A percentile compares a stretch with the other conserved stretches of the same genome.
Conservation (phyloP, 2,113 vertebrate genomes). For the Uria aalge region DNA sequence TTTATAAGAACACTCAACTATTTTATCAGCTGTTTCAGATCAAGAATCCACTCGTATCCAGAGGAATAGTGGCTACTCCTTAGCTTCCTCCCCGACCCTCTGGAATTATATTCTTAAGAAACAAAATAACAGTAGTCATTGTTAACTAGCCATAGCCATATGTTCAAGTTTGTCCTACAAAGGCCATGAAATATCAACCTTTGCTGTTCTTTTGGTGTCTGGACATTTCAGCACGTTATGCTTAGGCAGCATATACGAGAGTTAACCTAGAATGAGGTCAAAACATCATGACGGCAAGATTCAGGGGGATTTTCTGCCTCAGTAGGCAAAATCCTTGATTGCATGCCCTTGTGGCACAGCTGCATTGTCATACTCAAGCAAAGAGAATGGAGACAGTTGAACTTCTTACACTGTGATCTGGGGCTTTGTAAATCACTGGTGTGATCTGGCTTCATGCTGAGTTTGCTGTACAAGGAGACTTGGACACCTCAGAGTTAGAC, state of each 20-base stretch:
- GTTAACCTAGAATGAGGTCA: background rate
- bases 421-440: background rate
- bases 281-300: background rate
- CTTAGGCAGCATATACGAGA: background rate
- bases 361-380: background rate
- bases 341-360: background rate
- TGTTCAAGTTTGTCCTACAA: background rate
- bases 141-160: background rate
- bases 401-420: background rate
- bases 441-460: background rate
- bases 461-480: background rate
- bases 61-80: background rate
- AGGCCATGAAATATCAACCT: slow-evolving; percentile 29
- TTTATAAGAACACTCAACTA: slow-evolving; percentile 1
- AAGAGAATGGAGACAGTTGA: background rate
- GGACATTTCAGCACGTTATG: background rate
- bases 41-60: background rate
- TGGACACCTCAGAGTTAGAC: background rate
- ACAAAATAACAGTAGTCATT: background rate
- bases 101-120: background rate
- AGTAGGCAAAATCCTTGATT: background rate
- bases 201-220: background rate
- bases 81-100: background rate
- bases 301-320: slow-evolving; percentile 24
- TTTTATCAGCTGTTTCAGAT: slow-evolving; percentile 54